Evolutionary conservation across 2,888 invertebrate genomes (phyloP).

Genomic region (Ischnura elegans): DNA sequence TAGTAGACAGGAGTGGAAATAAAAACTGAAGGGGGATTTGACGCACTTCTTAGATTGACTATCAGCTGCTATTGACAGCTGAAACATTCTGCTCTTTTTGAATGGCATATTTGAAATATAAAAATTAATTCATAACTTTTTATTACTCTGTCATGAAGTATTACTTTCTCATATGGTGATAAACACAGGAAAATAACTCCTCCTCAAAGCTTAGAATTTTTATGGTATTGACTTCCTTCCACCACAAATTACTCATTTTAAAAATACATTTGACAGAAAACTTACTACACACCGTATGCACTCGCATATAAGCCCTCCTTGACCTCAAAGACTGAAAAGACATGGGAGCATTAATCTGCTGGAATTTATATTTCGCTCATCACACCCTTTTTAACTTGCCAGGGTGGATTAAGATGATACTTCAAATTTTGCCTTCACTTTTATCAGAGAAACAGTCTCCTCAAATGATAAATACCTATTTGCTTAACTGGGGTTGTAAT

Average conservation of each 20-base stretch:
- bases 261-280: constrained; percentile 35
- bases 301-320: background rate
- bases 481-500: no score
- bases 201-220: constrained; percentile 10
- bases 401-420: background rate
- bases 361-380: background rate
- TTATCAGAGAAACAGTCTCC: background rate
- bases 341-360: background rate
- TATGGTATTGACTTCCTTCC: constrained; percentile 22
- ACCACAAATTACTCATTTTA: constrained; percentile 9
- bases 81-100: background rate
- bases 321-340: background rate
- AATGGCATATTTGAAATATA: background rate
- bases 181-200: constrained; percentile 16
- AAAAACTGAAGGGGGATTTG: constrained; percentile 10
- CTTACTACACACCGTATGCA: constrained; percentile 13
- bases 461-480: no score
- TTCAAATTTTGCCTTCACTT: background rate
- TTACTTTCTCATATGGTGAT: background rate
- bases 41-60: background rate
- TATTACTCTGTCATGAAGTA: background rate
- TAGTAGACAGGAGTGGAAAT: background rate
- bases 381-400: no score
- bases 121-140: constrained; percentile 9
- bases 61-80: background rate